A percentile compares a stretch with the other conserved stretches of the same genome.
These are phyloP conservation scores for Hippoglossus stenolepis DNA, from an alignment of 2,113 vertebrate species.

Conservation along the genomic window DNA sequence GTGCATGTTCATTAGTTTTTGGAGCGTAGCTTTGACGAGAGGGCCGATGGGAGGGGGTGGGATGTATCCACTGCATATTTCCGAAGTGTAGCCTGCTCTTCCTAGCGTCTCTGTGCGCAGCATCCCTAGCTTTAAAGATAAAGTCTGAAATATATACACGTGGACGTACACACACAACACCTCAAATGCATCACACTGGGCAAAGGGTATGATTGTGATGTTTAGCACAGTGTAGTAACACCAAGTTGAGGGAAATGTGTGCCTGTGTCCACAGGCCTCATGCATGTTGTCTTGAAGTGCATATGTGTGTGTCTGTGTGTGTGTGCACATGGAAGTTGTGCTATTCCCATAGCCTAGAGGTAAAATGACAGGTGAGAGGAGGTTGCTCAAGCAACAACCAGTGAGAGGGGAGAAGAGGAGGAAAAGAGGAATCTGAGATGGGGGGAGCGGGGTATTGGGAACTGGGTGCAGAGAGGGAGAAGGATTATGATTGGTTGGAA, in stretches of 20 bases:
- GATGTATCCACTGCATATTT: background rate
- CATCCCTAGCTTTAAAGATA: conserved; percentile 2
- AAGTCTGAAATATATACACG: conserved; percentile 13
- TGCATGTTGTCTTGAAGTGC: background rate
- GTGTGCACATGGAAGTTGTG: conserved; percentile 49
- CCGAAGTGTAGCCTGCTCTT: background rate
- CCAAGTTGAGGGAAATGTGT: background rate
- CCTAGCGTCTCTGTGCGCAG: background rate
- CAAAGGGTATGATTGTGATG: background rate
- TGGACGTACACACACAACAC: background rate
- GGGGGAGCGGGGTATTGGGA: conserved; percentile 5
- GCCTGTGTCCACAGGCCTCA: background rate
- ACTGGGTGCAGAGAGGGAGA: conserved; percentile 33
- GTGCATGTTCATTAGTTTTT: background rate
- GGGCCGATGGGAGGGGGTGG: background rate
- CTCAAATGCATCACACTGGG: conserved; percentile 14
- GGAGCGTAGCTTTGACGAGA: background rate
- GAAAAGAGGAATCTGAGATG: conserved; percentile 58
- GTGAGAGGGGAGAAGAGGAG: conserved; percentile 37
- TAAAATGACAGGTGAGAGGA: conserved; percentile 78
- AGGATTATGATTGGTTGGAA: conserved; percentile 66
- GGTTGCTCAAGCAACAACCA: conserved; percentile 61
- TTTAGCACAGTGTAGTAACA: background rate
- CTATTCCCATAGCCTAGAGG: conserved; percentile 64
- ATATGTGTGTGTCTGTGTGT: conserved; percentile 9